A percentile compares a stretch with the other conserved stretches of the same genome.
These are phyloP conservation scores for Amblyjoppa proteus DNA, from an alignment of 2,888 invertebrate genomes.

Conservation along the genomic window DNA sequence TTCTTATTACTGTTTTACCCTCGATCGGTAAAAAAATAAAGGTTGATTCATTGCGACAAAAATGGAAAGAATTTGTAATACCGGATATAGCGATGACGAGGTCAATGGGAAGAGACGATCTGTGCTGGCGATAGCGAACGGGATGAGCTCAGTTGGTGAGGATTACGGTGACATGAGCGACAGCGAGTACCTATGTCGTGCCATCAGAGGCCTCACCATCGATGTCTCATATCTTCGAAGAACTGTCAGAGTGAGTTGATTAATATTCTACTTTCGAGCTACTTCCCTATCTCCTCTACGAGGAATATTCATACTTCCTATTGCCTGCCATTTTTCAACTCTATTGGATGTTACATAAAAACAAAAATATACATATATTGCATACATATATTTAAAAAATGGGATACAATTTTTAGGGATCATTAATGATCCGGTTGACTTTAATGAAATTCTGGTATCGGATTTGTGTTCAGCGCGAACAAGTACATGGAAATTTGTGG, in stretches of 20 bases:
- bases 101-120: conserved; percentile 33
- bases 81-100: neutral
- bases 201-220: conserved; percentile 55
- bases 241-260: conserved; percentile 67
- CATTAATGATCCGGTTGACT: no score
- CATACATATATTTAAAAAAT: neutral
- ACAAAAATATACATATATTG: neutral
- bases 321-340: neutral
- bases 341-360: conserved; percentile 3
- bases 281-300: conserved; percentile 44
- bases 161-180: conserved; percentile 60
- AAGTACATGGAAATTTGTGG: no score
- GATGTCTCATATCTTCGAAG: conserved; percentile 60
- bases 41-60: neutral
- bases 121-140: conserved; percentile 27
- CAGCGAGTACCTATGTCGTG: conserved; percentile 54
- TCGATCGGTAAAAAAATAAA: neutral
- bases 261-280: conserved; percentile 67
- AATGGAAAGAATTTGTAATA: conserved; percentile 15
- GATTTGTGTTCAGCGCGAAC: no score
- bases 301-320: conserved; percentile 51
- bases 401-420: no score
- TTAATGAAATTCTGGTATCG: no score
- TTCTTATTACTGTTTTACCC: neutral
- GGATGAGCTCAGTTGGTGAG: conserved; percentile 28